Conservation (phyloP, 2,888 invertebrate species). For the Sturmia bella region DNA sequence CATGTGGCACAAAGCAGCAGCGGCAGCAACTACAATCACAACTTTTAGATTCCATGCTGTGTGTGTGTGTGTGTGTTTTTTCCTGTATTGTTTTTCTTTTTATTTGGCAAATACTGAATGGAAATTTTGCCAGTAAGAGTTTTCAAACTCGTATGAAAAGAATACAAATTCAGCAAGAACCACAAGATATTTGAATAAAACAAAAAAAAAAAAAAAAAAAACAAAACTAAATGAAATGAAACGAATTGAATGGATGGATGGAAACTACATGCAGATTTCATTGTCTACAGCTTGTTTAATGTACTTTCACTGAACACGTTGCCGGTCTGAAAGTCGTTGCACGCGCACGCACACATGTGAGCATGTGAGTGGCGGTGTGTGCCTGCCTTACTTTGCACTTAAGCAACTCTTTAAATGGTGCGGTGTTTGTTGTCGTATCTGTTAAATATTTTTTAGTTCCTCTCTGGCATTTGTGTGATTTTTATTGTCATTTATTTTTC, state of each 20-base stretch:
- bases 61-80: not conserved
- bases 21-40: not conserved
- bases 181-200: constrained; percentile 29
- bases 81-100: constrained; percentile 14
- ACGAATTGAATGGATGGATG: constrained; percentile 36
- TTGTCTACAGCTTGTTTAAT: constrained; percentile 34
- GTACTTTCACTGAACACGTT: constrained; percentile 33
- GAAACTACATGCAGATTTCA: constrained; percentile 41
- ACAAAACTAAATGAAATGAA: constrained; percentile 8
- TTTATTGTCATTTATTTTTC: not conserved
- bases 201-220: not conserved
- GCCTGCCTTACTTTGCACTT: not conserved
- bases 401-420: not conserved
- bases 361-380: not conserved
- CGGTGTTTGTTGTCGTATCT: constrained; percentile 1
- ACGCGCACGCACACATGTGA: not conserved
- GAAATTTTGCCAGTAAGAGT: constrained; percentile 11
- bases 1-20: constrained; percentile 28
- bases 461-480: not conserved
- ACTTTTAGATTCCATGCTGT: too few relatives aligned
- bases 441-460: constrained; percentile 4
- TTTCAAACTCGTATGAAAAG: not conserved
- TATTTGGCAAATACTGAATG: constrained; percentile 7
- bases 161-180: not conserved
- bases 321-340: not conserved